phyloP scores from a whole-genome alignment of 2,888 invertebrate species.

The Oegoconia quadripuncta region DNA sequence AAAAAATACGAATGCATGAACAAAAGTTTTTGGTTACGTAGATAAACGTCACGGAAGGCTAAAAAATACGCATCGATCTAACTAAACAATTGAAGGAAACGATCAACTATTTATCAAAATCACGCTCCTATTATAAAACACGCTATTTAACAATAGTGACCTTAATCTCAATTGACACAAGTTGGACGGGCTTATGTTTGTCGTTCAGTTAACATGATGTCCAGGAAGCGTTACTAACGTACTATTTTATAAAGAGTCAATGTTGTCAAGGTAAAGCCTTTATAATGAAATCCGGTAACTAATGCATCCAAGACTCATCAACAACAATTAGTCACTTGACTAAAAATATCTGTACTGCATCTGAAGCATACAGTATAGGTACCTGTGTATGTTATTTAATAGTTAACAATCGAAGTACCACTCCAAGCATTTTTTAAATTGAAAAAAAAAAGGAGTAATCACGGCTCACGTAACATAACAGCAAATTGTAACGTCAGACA shows the following conservation, averaged over 20 bases:
- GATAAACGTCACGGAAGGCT: not conserved
- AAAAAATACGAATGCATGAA: too few relatives aligned
- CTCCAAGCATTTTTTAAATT: conserved; percentile 9
- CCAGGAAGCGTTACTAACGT: conserved; percentile 48
- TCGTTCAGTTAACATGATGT: conserved; percentile 57
- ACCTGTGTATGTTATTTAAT: not conserved
- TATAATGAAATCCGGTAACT: conserved; percentile 37
- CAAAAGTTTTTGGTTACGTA: too few relatives aligned
- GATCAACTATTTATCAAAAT: conserved; percentile 1
- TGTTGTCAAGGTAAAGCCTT: conserved; percentile 52
- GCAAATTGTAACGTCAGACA: conserved; percentile 52
- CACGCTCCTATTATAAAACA: conserved; percentile 1
- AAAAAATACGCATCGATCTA: not conserved
- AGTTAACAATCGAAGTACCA: conserved; percentile 1
- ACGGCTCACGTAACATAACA: conserved; percentile 38
- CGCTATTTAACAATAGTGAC: conserved; percentile 32
- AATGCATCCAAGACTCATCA: conserved; percentile 18
- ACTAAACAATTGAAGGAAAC: not conserved
- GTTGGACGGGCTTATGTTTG: conserved; percentile 49
- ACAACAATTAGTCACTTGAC: not conserved
- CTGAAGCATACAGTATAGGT: not conserved
- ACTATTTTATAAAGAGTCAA: conserved; percentile 46
- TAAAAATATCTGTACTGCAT: not conserved
- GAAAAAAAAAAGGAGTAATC: conserved; percentile 18
- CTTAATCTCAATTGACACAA: conserved; percentile 55